Evolutionary conservation across 2,113 vertebrate species (phyloP).

Genomic region (human): DNA sequence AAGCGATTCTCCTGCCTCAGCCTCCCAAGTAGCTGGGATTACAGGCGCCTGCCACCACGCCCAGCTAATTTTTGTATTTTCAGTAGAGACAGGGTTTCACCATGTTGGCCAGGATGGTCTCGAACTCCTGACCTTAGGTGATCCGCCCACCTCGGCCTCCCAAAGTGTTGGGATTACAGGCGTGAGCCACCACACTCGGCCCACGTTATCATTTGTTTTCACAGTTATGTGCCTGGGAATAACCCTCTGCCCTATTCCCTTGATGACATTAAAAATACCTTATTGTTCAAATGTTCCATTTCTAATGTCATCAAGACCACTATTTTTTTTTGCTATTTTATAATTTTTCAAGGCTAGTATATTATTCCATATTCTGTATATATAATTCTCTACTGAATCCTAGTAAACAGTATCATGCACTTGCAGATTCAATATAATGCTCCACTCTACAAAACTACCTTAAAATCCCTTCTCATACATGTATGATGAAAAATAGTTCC

Average conservation of each 20-base stretch:
- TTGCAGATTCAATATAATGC: not conserved
- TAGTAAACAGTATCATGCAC: not conserved
- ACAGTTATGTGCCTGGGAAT: not conserved
- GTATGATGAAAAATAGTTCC: not conserved
- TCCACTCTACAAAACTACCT: not conserved
- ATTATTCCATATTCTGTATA: not conserved
- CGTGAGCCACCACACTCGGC: no score
- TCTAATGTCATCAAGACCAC: not conserved
- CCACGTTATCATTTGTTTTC: not conserved
- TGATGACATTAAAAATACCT: not conserved
- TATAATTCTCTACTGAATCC: not conserved
- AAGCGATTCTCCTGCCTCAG: no score
- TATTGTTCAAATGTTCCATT: not conserved
- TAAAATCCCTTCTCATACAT: not conserved
- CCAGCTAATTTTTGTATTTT: no score
- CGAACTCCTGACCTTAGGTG: no score
- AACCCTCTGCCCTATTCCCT: not conserved
- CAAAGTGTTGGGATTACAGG: no score
- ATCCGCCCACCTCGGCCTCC: no score
- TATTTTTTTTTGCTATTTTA: not conserved
- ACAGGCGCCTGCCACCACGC: no score
- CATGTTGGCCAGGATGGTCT: no score
- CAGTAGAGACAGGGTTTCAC: no score
- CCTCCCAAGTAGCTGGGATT: no score
- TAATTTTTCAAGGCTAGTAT: not conserved